These are phyloP conservation scores for Platycnemis pennipes DNA, from an alignment of 2,888 invertebrate genomes.

Conservation along the genomic window DNA sequence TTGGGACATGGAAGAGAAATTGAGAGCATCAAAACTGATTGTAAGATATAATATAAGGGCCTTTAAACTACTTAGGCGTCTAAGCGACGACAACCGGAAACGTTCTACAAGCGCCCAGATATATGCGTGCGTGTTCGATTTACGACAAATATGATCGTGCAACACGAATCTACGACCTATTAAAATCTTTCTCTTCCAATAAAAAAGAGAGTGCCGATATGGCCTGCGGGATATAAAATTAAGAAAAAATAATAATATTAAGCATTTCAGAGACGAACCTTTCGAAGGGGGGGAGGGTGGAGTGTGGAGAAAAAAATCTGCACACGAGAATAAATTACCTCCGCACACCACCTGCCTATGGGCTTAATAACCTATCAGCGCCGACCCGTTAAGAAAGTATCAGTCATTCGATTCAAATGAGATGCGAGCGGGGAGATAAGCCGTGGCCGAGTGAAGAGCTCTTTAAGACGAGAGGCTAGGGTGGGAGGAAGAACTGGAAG, in stretches of 20 bases:
- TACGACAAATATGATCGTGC: background rate
- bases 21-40: background rate
- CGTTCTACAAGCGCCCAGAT: background rate
- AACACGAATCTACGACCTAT: background rate
- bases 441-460: conserved; percentile 21
- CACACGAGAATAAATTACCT: conserved; percentile 36
- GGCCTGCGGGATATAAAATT: background rate
- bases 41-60: background rate
- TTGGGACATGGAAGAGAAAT: background rate
- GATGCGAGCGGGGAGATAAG: conserved; percentile 30
- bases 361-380: conserved; percentile 39
- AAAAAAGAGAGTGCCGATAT: background rate
- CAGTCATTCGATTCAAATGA: conserved; percentile 47
- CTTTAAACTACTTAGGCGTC: background rate
- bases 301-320: background rate
- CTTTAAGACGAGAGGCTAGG: background rate
- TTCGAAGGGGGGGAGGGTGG: background rate
- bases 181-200: background rate
- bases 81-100: conserved; percentile 1
- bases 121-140: background rate
- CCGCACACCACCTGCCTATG: conserved; percentile 11
- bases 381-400: conserved; percentile 40
- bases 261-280: background rate
- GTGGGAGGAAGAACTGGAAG: background rate
- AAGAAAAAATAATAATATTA: conserved; percentile 16